A percentile compares a stretch with the other conserved stretches of the same genome.
These are phyloP conservation scores for Azorinus chamasolen DNA, from an alignment of 2,888 invertebrate genomes.

Conservation along the genomic window DNA sequence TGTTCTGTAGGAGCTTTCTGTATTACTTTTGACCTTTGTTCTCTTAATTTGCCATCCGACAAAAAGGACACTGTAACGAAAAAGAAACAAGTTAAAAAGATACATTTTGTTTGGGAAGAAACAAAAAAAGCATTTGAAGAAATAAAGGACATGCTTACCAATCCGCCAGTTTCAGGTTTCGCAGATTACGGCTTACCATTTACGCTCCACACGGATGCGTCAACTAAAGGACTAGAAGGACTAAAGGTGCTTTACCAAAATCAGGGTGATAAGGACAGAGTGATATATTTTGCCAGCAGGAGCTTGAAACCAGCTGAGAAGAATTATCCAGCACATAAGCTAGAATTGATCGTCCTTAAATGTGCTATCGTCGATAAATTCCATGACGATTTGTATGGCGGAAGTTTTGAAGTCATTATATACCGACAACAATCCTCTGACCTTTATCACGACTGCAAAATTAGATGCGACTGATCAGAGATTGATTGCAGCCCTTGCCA, in stretches of 20 bases:
- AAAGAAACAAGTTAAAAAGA: too few species aligned
- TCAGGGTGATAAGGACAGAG: too few species aligned
- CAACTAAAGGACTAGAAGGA: conserved; percentile 8
- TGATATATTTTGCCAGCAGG: conserved; percentile 6
- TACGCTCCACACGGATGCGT: conserved; percentile 34
- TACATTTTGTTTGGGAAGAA: conserved; percentile 10
- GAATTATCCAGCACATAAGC: conserved; percentile 49
- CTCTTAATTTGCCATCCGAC: too few species aligned
- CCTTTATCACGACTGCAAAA: conserved; percentile 8
- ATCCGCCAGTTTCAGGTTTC: conserved; percentile 24
- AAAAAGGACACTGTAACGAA: too few species aligned
- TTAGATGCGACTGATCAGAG: conserved; percentile 17
- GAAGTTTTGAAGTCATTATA: conserved; percentile 34
- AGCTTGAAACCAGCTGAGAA: conserved; percentile 12
- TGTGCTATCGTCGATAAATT: conserved; percentile 56
- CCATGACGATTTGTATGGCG: conserved; percentile 32
- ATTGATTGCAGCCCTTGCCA: conserved; percentile 22
- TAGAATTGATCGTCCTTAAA: conserved; percentile 14
- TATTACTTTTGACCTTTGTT: too few species aligned
- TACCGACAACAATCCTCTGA: too few species aligned
- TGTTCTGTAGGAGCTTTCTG: too few species aligned
- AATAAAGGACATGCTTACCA: conserved; percentile 11
- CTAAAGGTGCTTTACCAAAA: too few species aligned
- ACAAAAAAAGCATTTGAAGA: conserved; percentile 13
- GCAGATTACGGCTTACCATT: conserved; percentile 23